These are phyloP conservation scores for Plagiodera versicolora DNA, from an alignment of 2,888 invertebrate species.

Conservation along the genomic window DNA sequence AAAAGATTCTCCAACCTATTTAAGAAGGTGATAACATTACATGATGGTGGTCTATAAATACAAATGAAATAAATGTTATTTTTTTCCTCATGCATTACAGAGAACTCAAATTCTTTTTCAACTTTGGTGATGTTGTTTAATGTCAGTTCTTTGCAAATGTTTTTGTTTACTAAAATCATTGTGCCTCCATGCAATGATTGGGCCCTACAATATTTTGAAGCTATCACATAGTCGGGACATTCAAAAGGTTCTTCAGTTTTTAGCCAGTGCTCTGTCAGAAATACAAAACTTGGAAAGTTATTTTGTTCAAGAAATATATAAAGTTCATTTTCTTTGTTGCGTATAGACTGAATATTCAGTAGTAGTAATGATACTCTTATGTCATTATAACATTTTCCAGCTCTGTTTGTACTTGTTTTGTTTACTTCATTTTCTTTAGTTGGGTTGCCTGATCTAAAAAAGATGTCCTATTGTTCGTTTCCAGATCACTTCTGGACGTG, in stretches of 20 bases:
- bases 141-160: not conserved
- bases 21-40: not conserved
- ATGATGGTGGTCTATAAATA: not conserved
- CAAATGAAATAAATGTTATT: not conserved
- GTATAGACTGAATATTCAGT: too few relatives aligned
- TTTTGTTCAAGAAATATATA: too few relatives aligned
- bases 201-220: conserved; percentile 3
- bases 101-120: not conserved
- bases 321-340: too few relatives aligned
- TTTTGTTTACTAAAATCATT: not conserved
- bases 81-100: not conserved
- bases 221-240: not conserved
- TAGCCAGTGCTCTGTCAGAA: too few relatives aligned
- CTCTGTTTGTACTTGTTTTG: too few relatives aligned
- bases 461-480: not conserved
- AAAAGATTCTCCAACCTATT: not conserved
- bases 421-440: too few relatives aligned
- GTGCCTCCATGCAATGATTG: not conserved
- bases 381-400: too few relatives aligned
- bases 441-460: too few relatives aligned
- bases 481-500: not conserved
- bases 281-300: too few relatives aligned
- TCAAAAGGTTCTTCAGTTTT: too few relatives aligned
- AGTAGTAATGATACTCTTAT: too few relatives aligned
- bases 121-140: not conserved